Evolutionary conservation across 2,113 vertebrate genomes (phyloP).

Genomic region (Pteropus alecto): DNA sequence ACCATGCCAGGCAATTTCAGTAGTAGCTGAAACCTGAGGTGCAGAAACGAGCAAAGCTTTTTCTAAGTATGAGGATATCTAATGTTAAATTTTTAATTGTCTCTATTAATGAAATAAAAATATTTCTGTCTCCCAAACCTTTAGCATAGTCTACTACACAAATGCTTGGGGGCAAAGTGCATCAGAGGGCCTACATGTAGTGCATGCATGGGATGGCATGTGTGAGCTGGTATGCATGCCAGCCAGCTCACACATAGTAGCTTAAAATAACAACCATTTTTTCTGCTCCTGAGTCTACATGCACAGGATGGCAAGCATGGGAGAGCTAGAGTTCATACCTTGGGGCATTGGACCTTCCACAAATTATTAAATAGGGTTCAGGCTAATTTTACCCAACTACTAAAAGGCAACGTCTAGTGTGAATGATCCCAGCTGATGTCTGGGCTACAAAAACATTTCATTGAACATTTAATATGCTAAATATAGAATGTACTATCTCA

Average conservation of each 20-base stretch:
- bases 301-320: not conserved
- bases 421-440: not conserved
- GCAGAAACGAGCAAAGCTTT: not conserved
- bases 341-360: too few relatives aligned
- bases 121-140: not conserved
- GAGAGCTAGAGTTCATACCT: not conserved
- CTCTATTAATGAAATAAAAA: not conserved
- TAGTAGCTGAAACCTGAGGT: not conserved
- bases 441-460: not conserved
- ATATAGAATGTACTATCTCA: not conserved
- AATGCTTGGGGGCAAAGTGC: not conserved
- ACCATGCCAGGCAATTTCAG: not conserved
- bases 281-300: too few relatives aligned
- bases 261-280: too few relatives aligned
- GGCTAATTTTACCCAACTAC: not conserved
- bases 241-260: too few relatives aligned
- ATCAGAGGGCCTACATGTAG: too few relatives aligned
- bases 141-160: not conserved
- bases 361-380: not conserved
- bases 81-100: not conserved
- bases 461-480: not conserved
- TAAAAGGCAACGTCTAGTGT: not conserved
- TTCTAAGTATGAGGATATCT: not conserved
- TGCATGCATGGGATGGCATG: accelerated
- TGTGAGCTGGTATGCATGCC: too few relatives aligned